Conservation (phyloP, 2,113 vertebrate species). For the Vulpes lagopus region DNA sequence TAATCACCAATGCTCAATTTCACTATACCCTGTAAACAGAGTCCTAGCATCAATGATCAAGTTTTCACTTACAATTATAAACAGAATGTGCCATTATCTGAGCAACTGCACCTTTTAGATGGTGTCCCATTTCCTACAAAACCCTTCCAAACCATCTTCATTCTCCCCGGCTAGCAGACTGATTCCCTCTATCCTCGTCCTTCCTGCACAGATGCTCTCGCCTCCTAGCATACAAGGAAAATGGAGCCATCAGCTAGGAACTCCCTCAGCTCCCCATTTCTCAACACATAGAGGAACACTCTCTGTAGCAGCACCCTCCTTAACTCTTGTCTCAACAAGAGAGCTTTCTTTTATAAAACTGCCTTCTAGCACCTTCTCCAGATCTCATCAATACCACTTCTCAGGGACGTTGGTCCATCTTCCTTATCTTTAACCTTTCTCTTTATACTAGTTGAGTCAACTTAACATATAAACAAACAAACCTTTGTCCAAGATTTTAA, state of each 20-base stretch:
- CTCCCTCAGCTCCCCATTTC: background rate
- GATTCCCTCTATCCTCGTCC: background rate
- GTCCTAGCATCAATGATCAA: constrained; percentile 40
- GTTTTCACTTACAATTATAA: constrained; percentile 57
- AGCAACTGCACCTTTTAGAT: background rate
- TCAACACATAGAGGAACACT: background rate
- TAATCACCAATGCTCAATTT: constrained; percentile 73
- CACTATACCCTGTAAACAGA: constrained; percentile 63
- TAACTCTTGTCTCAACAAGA: background rate
- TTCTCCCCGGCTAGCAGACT: background rate
- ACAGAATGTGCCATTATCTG: constrained; percentile 43
- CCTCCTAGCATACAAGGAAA: background rate
- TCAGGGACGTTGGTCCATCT: background rate
- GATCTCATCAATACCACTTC: background rate
- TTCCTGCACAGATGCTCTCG: background rate
- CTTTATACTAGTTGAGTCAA: background rate
- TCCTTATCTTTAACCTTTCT: background rate
- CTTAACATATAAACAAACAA: background rate
- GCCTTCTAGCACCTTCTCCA: background rate
- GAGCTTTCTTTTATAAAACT: background rate
- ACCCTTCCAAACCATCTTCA: background rate
- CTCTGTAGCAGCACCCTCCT: background rate
- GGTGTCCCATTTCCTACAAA: background rate
- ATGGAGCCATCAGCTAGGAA: background rate
- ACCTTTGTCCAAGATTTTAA: background rate